phyloP scores from a whole-genome alignment of 2,888 invertebrate species.

The Lissonota sp. region DNA sequence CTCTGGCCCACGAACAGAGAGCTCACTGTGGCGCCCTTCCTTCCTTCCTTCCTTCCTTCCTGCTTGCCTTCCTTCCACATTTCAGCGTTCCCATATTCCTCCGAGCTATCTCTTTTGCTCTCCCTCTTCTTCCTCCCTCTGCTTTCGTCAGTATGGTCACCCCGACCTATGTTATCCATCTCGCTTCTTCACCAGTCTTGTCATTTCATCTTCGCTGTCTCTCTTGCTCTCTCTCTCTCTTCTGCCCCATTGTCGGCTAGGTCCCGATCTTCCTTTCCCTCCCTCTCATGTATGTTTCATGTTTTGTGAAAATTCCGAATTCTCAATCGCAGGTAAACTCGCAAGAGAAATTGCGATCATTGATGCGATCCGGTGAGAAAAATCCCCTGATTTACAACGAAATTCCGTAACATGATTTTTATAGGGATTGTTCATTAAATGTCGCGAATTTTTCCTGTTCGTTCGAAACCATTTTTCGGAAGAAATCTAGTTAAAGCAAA shows the following conservation, averaged over 20 bases:
- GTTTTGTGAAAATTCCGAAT: constrained; percentile 47
- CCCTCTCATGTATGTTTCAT: constrained; percentile 62
- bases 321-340: not conserved
- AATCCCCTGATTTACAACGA: constrained; percentile 7
- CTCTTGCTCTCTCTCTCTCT: constrained; percentile 32
- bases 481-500: not conserved
- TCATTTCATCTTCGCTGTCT: constrained; percentile 1
- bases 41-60: constrained; percentile 71
- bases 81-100: constrained; percentile 62
- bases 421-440: too few relatives aligned
- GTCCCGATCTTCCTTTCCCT: constrained; percentile 33
- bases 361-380: not conserved
- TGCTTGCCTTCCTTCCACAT: constrained; percentile 67
- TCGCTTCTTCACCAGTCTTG: constrained; percentile 22
- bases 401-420: not conserved
- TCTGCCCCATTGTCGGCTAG: not conserved
- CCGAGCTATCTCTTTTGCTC: constrained; percentile 64
- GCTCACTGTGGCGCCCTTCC: constrained; percentile 77
- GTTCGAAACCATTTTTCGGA: too few relatives aligned
- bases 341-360: not conserved
- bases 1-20: constrained; percentile 74
- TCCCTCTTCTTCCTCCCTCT: constrained; percentile 69
- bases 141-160: constrained; percentile 55
- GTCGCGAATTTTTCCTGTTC: too few relatives aligned
- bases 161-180: constrained; percentile 69